Evolutionary conservation across 2,888 invertebrate species (phyloP), one percentile per base, ranked within the genome.

Genomic region (Pristionchus japonicus): DNA sequence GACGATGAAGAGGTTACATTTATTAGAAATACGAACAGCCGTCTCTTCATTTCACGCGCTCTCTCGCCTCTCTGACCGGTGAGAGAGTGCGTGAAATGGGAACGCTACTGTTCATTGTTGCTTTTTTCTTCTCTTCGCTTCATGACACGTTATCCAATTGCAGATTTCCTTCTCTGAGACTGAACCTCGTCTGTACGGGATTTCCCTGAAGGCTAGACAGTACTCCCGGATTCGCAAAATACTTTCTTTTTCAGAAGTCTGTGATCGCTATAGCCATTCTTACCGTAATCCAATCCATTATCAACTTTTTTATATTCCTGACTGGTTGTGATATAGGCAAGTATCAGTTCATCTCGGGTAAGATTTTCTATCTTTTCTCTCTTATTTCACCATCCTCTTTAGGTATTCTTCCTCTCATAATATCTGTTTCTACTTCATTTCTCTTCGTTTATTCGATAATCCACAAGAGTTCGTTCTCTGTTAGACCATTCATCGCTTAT

Each of bases 261-360:
- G 86, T 57, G 3, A 34, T 70, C 23, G 23, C 27, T 27, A 31
- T 49, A 31, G 47, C 70, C 23, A 37, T 86, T 49, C 47, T 49
- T n/a, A 70, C 86, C 6, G 86, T 86, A n/a, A 17, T 70, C 23
- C 86, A 86, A 40, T 49, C 86, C 31, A 43, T 86, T 20, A 23
- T 86, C 49, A 86, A 86, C 86, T 86, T 86, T 52, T 86, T 86
- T 49, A 86, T 86, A 52, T 86, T 86, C 49, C 86, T 86, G 3
- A 70, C 67, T 27, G 86, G 86, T 17, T 86, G 86, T 49, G 86
- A 52, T 9, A 86, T 86, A 67, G 49, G 23, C 11, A 67, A 70
- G 34, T 49, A 70, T 49, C 86, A 86, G 9, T n/a, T 86, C 1
- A 70, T 86, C 4, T 67, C 57, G 34, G 86, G 86, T 86, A 2